Percentiles rank a stretch among this genome's conserved stretches.
These are phyloP conservation scores for mouse (Mus musculus) DNA, from an alignment of 2,113 vertebrate genomes.

Conservation along the genomic window GRCm39 chr16:69744501-69745000, in stretches of 20 bases:
- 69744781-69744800: neutral
- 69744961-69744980: neutral
- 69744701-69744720: neutral
- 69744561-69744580: neutral
- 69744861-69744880: neutral
- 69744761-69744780: neutral
- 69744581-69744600: neutral
- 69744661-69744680: no score
- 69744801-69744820: neutral
- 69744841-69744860: neutral
- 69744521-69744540: no score
- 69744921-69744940: neutral
- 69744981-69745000: neutral
- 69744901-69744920: neutral
- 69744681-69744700: no score
- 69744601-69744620: no score
- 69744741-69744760: neutral
- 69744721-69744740: neutral
- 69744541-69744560: neutral
- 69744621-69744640: no score
- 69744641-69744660: no score
- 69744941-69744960: neutral
- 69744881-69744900: neutral
- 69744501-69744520: neutral
- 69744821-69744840: neutral